Base-by-base conservation (phyloP, 1,140 invertebrate genomes). In the Limonius californicus region DNA sequence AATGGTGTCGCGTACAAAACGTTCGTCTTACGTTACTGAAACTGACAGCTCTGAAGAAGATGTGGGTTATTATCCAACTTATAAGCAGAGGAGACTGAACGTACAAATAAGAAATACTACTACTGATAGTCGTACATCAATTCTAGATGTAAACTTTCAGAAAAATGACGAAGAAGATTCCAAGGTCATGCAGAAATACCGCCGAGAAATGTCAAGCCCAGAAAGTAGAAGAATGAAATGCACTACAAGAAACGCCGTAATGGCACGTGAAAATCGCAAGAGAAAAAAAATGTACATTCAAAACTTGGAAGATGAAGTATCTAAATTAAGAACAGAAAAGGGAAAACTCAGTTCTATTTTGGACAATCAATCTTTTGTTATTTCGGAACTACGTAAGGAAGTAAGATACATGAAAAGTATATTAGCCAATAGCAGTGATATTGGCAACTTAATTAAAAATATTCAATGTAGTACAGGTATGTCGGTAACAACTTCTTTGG, bases 251-350 rank as follows among this genome's bases (percentile, higher is more conserved):
- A 85, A 85, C 68, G 84, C 84, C 0, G 59, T 83, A 21, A 80
- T 84, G 76, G 83, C 84, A 2, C 72, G 84, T 1, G 80, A 83
- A 62, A 85, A 85, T 68, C 74, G 84, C 6, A 77, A 80, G 2
- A 78, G 76, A 1, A 85, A 85, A 58, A 85, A 85, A 64, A 75
- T 80, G 12, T 81, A 85, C 57, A 53, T 85, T 4, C 76, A 82
- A 56, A 77, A 75, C 35, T 75, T 85, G 2, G 83, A 85, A 64
- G 78, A 72, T n/a, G 78, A 81, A 62, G 61, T 84, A 0, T 60
- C 71, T 0, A 63, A 72, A 19, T 74, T 78, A 19, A 76, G 75
- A 58, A 79, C 3, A 3, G 20, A 2, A 2, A 19, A 12, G 16
- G 15, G 12, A 6, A 54, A 78, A 11, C 68, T 84, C n/a, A 64